These are phyloP conservation scores for Cancer borealis DNA, from an alignment of 2,888 invertebrate genomes.

Conservation along the genomic window DNA sequence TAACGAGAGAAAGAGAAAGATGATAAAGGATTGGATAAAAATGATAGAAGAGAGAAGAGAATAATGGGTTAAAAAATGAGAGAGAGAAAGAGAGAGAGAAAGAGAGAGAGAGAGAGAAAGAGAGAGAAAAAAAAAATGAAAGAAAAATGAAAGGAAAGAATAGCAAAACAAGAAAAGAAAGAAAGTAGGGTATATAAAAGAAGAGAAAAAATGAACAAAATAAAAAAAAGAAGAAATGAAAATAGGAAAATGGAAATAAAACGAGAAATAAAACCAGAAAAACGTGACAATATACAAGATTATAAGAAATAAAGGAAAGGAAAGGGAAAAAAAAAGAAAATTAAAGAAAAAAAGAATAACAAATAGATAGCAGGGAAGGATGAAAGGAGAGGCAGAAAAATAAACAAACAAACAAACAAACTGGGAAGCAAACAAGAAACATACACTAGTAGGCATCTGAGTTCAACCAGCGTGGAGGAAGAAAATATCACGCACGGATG, in stretches of 20 bases:
- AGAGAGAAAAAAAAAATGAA: neutral
- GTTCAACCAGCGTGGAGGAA: no score
- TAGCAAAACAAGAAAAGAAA: neutral
- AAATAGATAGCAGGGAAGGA: neutral
- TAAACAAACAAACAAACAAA: neutral
- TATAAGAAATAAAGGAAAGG: neutral
- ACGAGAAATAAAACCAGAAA: neutral
- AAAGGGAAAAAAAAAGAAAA: neutral
- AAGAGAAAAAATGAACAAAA: neutral
- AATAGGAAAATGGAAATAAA: neutral
- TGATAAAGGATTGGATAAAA: neutral
- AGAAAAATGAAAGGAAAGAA: neutral
- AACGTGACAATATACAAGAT: neutral
- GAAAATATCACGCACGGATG: neutral
- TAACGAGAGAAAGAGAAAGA: neutral
- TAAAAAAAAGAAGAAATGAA: neutral
- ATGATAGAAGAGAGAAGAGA: neutral
- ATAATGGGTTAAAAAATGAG: neutral
- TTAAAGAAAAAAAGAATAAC: neutral
- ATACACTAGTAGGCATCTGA: no score
- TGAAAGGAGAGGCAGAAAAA: neutral
- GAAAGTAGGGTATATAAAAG: neutral
- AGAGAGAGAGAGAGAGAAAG: neutral
- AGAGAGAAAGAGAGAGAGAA: slow-evolving; percentile 34
- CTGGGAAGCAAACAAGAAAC: no score